Base-by-base conservation (phyloP, 2,113 vertebrate genomes). In the Varanus salvator region DNA sequence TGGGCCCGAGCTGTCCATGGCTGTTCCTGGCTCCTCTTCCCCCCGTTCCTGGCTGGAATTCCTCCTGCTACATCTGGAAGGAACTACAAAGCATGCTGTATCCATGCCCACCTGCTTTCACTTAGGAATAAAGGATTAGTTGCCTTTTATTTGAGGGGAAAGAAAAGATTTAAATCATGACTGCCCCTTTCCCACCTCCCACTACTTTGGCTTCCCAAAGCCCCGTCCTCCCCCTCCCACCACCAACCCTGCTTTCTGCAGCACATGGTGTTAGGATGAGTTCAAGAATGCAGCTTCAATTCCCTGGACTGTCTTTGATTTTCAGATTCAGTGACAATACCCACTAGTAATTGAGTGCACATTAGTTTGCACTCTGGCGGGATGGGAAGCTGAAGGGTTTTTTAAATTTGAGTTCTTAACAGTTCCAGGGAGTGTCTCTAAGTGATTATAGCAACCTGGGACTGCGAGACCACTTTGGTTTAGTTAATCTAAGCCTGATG, bases 21-120 rank as follows among this genome's bases (percentile, higher is more conserved):
- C n/a, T 4, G 11, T 14, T 77, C 80, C 74, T 84, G 69, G 25
- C 57, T 87, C 72, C 29, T 44, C 34, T 77, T 69, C 54, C n/a
- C 74, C 57, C 74, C 4, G 25, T 25, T 31, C 34, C 19, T 57
- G 81, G 64, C 83, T 85, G 88, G 60, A 84, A 60, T 76, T 82
- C 44, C n/a, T 54, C 72, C 78, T 52, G 80, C 80, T n/a, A 68
- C 90, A 90, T 83, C 90, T 83, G 85, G 90, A 90, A 84, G 57
- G 77, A 87, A 90, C 80, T 84, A 90, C 14, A 44, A 75, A 85
- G 88, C 52, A 44, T 50, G 38, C 52, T 75, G 52, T 69, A 64
- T 85, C 50, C 72, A 64, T 77, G 12, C 86, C 81, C 81, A 88
- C 86, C 86, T 91, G 90, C 86, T 88, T 88, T 86, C 82, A 88